Evolutionary conservation across 2,888 invertebrate species (phyloP), one percentile per base, ranked within the genome.

Genomic region (Pardosa pseudoannulata): DNA sequence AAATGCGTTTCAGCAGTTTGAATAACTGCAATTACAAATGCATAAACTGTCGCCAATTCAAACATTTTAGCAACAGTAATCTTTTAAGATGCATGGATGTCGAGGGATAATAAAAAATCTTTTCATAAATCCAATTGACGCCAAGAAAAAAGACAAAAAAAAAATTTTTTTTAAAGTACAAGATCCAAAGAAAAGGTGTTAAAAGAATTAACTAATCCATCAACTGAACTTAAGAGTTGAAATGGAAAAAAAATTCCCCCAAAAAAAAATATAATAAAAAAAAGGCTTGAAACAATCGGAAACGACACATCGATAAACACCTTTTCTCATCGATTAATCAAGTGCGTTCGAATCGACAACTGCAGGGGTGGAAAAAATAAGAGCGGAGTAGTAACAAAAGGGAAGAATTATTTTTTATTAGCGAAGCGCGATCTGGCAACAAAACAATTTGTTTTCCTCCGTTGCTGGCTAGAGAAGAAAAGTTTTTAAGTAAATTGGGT

Each of bases 131-230:
- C 72, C 32, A 39, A 19, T 13, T 11, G 72, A 23, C 32, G 39
- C 72, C n/a, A 56, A 28, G 28, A 16, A n/a, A 28, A 41, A 41
- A n/a, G n/a, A 31, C 16, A 41, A 70, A 70, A 36, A 19, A 70
- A 70, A 70, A 78, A 75, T 29, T 78, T 64, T 36, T n/a, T n/a
- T n/a, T n/a, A 19, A 67, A 67, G 7, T n/a, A 7, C 19, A n/a
- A 32, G 13, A 32, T 19, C 67, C 23, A 50, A 70, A 28, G 50
- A 78, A 85, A 73, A 32, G 71, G 83, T 73, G 78, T 85, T 85
- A 85, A 78, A 85, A 73, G 78, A 85, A 85, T 85, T 85, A 85
- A 85, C 83, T 76, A 85, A 85, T 85, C 83, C 83, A 85, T 85
- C 83, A 85, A 73, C 67, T 32, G 50, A 28, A 67, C 23, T n/a